These are phyloP conservation scores for Palythoa grandiflora DNA, from an alignment of 92 coral and sea anemone genomes.

Conservation along the genomic window DNA sequence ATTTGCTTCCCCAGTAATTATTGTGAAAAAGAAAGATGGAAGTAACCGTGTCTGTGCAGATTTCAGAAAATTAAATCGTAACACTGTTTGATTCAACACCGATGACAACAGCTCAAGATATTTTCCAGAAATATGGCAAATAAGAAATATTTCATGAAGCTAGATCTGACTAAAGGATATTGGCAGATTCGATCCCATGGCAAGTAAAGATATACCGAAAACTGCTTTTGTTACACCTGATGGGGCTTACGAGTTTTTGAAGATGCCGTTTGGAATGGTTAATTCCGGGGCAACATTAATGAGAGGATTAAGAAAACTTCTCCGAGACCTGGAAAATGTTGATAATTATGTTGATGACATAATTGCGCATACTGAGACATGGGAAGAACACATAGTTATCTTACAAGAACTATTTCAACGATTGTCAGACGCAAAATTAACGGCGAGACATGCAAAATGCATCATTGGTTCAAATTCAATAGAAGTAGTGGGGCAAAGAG, in stretches of 20 bases:
- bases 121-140: too few relatives aligned
- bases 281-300: conserved; percentile 45
- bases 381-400: conserved; percentile 22
- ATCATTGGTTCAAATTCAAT: background rate
- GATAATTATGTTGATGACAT: conserved; percentile 18
- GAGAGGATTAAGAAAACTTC: conserved; percentile 43
- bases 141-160: too few relatives aligned
- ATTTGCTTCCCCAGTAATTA: too few relatives aligned
- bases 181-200: conserved; percentile 56
- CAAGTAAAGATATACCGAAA: background rate
- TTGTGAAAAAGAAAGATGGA: too few relatives aligned
- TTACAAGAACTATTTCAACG: background rate
- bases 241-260: background rate
- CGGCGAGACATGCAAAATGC: conserved; percentile 5
- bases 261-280: conserved; percentile 53
- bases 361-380: conserved; percentile 27
- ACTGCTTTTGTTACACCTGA: conserved; percentile 44
- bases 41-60: too few relatives aligned
- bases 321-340: conserved; percentile 24
- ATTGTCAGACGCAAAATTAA: conserved; percentile 1
- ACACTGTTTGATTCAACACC: too few relatives aligned
- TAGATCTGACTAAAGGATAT: too few relatives aligned
- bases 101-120: too few relatives aligned
- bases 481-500: conserved; percentile 41
- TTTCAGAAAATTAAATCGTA: too few relatives aligned